A percentile compares a stretch with the other conserved stretches of the same genome.
These are phyloP conservation scores for Mylabris sibirica DNA, from an alignment of 2,888 invertebrate species.

Conservation along the genomic window DNA sequence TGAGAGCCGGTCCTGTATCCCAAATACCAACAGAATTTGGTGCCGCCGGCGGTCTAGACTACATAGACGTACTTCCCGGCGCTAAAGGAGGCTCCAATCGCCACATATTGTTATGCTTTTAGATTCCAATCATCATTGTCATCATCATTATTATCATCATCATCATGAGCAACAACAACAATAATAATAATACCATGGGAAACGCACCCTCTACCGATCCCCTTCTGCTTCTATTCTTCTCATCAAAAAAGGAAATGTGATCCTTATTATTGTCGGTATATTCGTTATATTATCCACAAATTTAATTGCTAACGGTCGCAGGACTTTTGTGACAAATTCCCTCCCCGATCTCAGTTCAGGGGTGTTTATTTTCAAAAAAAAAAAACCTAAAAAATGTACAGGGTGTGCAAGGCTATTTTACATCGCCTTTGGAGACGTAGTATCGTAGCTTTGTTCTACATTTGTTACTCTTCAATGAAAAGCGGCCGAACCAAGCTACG, in stretches of 20 bases:
- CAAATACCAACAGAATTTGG: conserved; percentile 43
- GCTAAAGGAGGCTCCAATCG: conserved; percentile 48
- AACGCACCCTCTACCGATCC: conserved; percentile 11
- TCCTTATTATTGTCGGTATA: conserved; percentile 36
- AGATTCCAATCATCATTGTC: conserved; percentile 36
- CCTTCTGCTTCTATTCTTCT: conserved; percentile 22
- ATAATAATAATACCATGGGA: neutral
- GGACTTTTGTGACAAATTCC: neutral
- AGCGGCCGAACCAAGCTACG: no score
- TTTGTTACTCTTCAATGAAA: no score
- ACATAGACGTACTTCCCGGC: conserved; percentile 47
- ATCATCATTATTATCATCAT: conserved; percentile 12
- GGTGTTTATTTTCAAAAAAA: no score
- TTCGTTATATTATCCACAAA: conserved; percentile 30
- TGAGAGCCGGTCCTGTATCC: conserved; percentile 37
- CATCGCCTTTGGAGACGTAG: no score
- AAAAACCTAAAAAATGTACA: no score
- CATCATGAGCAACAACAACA: neutral
- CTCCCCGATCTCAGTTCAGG: neutral
- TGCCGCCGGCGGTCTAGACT: conserved; percentile 48
- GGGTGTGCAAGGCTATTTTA: no score
- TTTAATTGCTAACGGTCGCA: conserved; percentile 38
- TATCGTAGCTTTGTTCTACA: no score
- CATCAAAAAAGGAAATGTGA: conserved; percentile 33
- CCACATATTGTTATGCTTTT: conserved; percentile 46